Evolutionary conservation across 2,797 vertebrate genomes (phyloP).

Genomic region (Buphagus erythrorhynchus): DNA sequence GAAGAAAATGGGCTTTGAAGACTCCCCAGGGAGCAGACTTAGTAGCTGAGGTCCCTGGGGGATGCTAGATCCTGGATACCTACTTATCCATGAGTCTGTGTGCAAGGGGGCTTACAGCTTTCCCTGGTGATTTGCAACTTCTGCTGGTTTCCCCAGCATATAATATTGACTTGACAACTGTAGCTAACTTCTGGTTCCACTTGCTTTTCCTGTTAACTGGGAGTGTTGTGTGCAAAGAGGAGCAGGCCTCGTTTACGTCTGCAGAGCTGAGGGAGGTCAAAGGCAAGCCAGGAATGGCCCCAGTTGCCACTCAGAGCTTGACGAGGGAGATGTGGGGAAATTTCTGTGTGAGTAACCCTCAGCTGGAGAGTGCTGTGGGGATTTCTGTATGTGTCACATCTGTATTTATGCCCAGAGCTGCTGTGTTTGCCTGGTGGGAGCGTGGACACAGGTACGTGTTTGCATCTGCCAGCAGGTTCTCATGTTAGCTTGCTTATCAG

Average conservation of each 20-base stretch:
- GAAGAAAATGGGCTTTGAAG: background rate
- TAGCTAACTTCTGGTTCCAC: conserved; percentile 59
- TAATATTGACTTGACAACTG: conserved; percentile 54
- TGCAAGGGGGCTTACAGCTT: background rate
- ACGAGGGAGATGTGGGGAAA: background rate
- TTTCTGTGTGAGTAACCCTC: background rate
- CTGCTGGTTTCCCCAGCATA: background rate
- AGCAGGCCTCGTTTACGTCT: background rate
- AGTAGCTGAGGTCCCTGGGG: background rate
- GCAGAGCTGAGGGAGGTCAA: background rate
- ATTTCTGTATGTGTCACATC: rapidly evolving
- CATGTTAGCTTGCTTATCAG: rapidly evolving
- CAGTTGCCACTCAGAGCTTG: background rate
- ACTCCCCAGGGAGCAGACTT: background rate
- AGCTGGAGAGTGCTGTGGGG: background rate
- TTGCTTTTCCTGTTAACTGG: background rate
- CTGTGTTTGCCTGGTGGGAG: background rate
- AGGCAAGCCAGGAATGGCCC: background rate
- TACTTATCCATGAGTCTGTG: background rate
- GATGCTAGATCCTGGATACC: background rate
- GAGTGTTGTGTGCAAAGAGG: background rate
- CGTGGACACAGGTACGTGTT: rapidly evolving
- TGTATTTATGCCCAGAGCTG: background rate
- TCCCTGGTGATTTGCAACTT: conserved; percentile 10
- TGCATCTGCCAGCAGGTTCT: background rate